Base-by-base conservation (phyloP, 2,113 vertebrate genomes). In the Phyllopteryx taeniolatus region DNA sequence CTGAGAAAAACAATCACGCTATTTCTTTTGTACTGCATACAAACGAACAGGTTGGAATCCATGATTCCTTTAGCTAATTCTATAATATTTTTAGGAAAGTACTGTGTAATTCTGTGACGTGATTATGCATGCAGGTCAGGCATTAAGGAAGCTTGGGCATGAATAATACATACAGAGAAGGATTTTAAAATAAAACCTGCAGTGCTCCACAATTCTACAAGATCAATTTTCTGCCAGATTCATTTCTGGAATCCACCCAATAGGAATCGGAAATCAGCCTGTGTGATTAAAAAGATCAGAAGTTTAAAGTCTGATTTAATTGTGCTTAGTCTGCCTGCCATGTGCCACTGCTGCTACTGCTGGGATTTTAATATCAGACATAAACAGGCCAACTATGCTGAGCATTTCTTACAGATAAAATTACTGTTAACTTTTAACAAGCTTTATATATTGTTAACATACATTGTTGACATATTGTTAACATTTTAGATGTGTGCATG, bases 41-140 rank as follows among this genome's bases (percentile, higher is more conserved):
- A 76, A 51, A 46, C 6, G n/a, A 69, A 22, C 69, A 54, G 39
- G 44, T 27, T 39, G 10, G 33, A 56, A 35, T 66, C 39, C 35
- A 11, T 47, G 17, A 63, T 67, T 70, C 6, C 59, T 14, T 10
- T 14, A 14, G 20, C 42, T 27, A 65, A 46, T 46, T 44, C 42
- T 27, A 0, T 15, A 20, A 10, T 43, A 35, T 65, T 61, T 79
- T 13, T 43, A 5, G 8, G 2, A n/a, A 27, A 73, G 44, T 57
- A 59, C 15, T 17, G 2, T 31, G 19, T 65, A 65, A 54, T 67
- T 33, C 61, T 3, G 0, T 51, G 10, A 10, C 59, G 61, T 27
- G 4, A 43, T 76, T 75, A 22, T 73, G 44, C 67, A 62, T 73
- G 73, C 53, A 62, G n/a, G 56, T 43, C 74, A 49, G 51, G 68